A percentile compares a stretch with the other conserved stretches of the same genome.
phyloP scores from a whole-genome alignment of 2,113 vertebrate species.

The Salvelinus namaycush region DNA sequence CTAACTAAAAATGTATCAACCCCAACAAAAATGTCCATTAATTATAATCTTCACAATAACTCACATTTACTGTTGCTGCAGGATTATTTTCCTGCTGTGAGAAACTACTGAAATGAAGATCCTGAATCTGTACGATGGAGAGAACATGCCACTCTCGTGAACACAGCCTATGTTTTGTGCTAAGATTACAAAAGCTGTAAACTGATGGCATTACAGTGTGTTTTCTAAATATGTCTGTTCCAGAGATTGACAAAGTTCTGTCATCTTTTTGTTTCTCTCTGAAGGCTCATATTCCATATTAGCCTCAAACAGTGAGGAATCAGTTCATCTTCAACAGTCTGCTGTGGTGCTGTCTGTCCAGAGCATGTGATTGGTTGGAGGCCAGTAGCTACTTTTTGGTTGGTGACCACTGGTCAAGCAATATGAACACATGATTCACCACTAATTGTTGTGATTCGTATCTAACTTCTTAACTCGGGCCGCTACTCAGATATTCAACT shows the following conservation, averaged over 20 bases:
- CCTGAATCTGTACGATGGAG: too few species aligned
- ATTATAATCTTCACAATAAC: too few species aligned
- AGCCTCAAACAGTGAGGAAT: background rate
- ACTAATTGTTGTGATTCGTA: conserved; percentile 22
- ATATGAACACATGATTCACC: conserved; percentile 13
- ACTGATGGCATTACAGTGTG: background rate
- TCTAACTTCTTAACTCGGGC: conserved; percentile 2
- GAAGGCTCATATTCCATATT: background rate
- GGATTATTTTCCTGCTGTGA: too few species aligned
- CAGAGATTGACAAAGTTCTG: too few species aligned
- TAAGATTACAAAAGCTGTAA: background rate
- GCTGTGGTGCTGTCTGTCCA: background rate
- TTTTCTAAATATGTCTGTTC: background rate
- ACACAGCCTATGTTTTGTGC: background rate
- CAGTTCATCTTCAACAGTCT: background rate
- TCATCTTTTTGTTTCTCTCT: background rate
- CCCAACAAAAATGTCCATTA: too few species aligned
- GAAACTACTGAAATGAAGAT: too few species aligned
- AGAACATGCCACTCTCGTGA: background rate
- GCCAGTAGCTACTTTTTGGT: background rate
- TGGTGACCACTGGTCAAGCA: conserved; percentile 16
- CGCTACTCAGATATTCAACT: background rate
- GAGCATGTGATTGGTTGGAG: background rate
- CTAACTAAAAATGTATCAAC: too few species aligned
- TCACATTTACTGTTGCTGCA: too few species aligned